These are phyloP conservation scores for Caenorhabditis becei DNA, from an alignment of 2,888 invertebrate genomes.

Conservation along the genomic window DNA sequence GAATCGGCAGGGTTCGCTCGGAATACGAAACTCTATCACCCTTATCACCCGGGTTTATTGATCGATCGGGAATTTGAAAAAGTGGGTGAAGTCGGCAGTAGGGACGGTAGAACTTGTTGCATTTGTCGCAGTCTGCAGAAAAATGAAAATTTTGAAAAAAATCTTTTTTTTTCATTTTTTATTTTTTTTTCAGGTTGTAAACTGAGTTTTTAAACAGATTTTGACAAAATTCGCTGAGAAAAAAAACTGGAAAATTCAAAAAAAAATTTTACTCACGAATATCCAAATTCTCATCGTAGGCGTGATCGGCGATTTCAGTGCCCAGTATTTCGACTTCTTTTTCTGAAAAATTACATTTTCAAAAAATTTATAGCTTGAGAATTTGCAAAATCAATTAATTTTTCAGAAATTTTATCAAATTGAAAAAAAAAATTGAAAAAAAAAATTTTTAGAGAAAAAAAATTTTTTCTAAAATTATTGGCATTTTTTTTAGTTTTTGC, in stretches of 20 bases:
- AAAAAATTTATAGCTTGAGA: too few species aligned
- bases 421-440: neutral
- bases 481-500: neutral
- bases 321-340: slow-evolving; percentile 24
- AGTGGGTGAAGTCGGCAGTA: slow-evolving; percentile 71
- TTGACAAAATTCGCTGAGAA: neutral
- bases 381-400: too few species aligned
- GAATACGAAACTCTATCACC: neutral
- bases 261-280: slow-evolving; percentile 45
- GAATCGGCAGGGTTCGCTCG: slow-evolving; percentile 66
- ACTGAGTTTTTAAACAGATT: neutral
- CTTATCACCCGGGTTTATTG: neutral
- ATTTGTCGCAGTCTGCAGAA: slow-evolving; percentile 66
- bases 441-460: neutral
- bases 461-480: neutral
- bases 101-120: slow-evolving; percentile 64
- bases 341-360: slow-evolving; percentile 24
- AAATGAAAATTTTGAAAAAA: neutral
- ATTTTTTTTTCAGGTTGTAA: neutral
- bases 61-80: slow-evolving; percentile 59
- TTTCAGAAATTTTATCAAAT: neutral
- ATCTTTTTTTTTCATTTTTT: slow-evolving; percentile 6
- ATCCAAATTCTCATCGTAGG: slow-evolving; percentile 56
- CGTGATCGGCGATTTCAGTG: slow-evolving; percentile 35
- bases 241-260: neutral